phyloP scores from a whole-genome alignment of 2,797 vertebrate genomes.

The Gymnoscopelus braueri region DNA sequence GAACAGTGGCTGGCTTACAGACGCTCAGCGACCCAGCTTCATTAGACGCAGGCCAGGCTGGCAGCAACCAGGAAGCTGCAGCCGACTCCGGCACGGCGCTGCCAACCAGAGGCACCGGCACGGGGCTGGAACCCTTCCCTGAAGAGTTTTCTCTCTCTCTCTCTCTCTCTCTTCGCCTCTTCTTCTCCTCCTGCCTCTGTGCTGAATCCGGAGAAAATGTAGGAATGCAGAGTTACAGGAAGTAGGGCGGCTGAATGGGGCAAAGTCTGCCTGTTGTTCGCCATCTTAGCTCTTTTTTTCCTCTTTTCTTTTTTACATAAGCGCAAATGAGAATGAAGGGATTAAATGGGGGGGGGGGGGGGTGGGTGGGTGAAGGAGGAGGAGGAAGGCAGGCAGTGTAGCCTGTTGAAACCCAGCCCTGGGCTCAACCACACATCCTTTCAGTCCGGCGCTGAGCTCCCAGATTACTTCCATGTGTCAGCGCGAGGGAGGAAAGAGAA shows the following conservation, averaged over 20 bases:
- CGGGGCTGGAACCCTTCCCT: slow-evolving; percentile 59
- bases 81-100: slow-evolving; percentile 61
- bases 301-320: slow-evolving; percentile 73
- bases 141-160: slow-evolving; percentile 1
- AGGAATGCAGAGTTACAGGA: slow-evolving; percentile 68
- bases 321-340: slow-evolving; percentile 74
- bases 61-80: slow-evolving; percentile 73
- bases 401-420: slow-evolving; percentile 76
- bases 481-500: slow-evolving; percentile 55
- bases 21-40: slow-evolving; percentile 70
- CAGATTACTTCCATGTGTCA: slow-evolving; percentile 84
- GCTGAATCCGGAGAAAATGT: slow-evolving; percentile 54
- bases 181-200: too few relatives aligned
- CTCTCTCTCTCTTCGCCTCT: background rate
- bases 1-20: slow-evolving; percentile 78
- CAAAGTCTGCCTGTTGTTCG: too few relatives aligned
- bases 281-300: slow-evolving; percentile 67
- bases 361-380: slow-evolving; percentile 68
- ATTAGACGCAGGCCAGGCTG: slow-evolving; percentile 73
- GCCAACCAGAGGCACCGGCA: slow-evolving; percentile 65
- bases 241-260: slow-evolving; percentile 32
- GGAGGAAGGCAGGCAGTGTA: slow-evolving; percentile 77
- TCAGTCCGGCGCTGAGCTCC: slow-evolving; percentile 73
- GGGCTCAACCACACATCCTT: slow-evolving; percentile 76
- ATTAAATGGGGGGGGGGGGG: slow-evolving; percentile 70